Conservation (phyloP, 2,797 vertebrate species). For the Enteromius trimaculatus region DNA sequence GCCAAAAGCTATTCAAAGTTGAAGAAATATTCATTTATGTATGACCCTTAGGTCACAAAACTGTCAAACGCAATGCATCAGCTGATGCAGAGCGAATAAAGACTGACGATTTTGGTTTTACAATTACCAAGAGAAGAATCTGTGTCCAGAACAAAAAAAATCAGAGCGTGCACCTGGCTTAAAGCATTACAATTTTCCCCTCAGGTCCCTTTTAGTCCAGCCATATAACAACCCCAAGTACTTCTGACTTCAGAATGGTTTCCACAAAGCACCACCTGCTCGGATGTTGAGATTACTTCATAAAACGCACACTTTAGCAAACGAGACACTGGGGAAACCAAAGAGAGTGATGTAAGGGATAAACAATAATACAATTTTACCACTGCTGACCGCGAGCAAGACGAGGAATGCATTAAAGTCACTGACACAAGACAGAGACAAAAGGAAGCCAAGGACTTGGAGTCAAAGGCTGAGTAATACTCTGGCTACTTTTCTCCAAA, state of each 20-base stretch:
- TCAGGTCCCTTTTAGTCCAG: slow-evolving; percentile 20
- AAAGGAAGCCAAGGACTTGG: slow-evolving; percentile 45
- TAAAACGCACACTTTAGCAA: slow-evolving; percentile 43
- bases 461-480: slow-evolving; percentile 58
- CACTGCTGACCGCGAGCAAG: slow-evolving; percentile 26
- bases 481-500: slow-evolving; percentile 43
- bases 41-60: neutral
- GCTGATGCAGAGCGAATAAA: neutral
- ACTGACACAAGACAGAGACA: slow-evolving; percentile 43
- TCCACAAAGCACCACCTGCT: slow-evolving; percentile 51
- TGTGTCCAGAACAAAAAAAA: neutral
- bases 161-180: slow-evolving; percentile 7
- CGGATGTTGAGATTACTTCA: slow-evolving; percentile 43
- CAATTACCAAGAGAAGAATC: neutral
- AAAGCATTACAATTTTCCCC: slow-evolving; percentile 11
- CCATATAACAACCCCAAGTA: neutral
- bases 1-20: neutral
- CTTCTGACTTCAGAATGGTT: slow-evolving; percentile 29
- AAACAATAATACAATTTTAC: slow-evolving; percentile 36
- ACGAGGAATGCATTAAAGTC: slow-evolving; percentile 51
- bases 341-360: slow-evolving; percentile 44
- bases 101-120: neutral
- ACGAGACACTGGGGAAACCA: slow-evolving; percentile 47
- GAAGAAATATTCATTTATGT: neutral
- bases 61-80: neutral